A percentile compares a stretch with the other conserved stretches of the same genome.
Evolutionary conservation across 2,113 vertebrate genomes (phyloP).

Genomic region (Nothoprocta perdicaria): DNA sequence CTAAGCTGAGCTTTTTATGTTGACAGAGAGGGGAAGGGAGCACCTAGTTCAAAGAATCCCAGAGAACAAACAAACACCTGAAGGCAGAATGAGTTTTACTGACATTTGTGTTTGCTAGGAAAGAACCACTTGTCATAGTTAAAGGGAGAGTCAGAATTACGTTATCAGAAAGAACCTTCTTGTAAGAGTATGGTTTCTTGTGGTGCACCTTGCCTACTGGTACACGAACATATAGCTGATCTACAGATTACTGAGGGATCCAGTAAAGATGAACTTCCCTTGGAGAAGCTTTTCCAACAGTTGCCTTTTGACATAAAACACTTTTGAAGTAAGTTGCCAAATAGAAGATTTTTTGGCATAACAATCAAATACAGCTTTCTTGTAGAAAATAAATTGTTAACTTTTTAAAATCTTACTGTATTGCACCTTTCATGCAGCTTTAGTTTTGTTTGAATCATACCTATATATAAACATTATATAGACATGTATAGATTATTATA

Average conservation of each 20-base stretch:
- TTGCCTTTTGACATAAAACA: background rate
- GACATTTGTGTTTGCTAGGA: background rate
- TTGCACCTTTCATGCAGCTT: background rate
- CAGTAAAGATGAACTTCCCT: background rate
- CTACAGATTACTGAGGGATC: background rate
- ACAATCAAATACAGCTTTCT: background rate
- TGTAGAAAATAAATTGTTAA: background rate
- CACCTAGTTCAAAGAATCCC: background rate
- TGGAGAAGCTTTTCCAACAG: background rate
- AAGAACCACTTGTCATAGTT: background rate
- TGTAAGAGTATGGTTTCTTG: background rate
- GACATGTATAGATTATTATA: no score
- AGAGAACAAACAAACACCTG: background rate
- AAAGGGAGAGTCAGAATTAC: background rate
- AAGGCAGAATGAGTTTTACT: background rate
- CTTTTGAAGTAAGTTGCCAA: background rate
- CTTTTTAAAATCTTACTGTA: background rate
- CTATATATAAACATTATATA: background rate
- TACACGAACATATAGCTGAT: background rate
- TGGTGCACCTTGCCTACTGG: background rate
- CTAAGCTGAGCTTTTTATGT: background rate
- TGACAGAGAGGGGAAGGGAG: background rate
- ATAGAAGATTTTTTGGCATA: background rate
- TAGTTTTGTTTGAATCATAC: background rate
- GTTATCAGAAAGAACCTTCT: background rate